phyloP scores from a whole-genome alignment of 1,140 invertebrate species.

The Dreissena rostriformis region DNA sequence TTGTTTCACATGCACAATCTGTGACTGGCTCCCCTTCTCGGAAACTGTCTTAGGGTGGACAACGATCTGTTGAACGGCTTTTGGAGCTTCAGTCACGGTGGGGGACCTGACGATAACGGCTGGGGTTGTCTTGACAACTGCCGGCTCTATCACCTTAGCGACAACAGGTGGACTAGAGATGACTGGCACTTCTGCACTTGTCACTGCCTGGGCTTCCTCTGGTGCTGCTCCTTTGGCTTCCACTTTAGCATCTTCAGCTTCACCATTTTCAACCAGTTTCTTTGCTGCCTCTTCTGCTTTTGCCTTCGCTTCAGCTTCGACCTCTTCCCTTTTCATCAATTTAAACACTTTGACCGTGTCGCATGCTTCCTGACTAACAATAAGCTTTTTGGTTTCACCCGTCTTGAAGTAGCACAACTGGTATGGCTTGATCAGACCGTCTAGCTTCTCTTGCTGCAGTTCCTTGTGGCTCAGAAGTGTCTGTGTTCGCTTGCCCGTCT shows the following conservation, averaged over 20 bases:
- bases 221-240: not conserved
- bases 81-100: no score
- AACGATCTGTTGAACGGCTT: no score
- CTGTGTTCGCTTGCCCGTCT: slow-evolving; percentile 44
- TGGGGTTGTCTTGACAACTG: no score
- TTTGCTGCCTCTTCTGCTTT: slow-evolving; percentile 17
- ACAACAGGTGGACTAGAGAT: no score
- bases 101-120: no score
- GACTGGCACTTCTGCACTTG: no score
- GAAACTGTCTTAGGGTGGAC: no score
- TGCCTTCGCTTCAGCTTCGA: not conserved
- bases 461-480: slow-evolving; percentile 33
- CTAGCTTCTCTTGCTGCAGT: slow-evolving; percentile 15
- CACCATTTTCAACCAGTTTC: slow-evolving; percentile 10
- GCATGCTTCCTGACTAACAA: slow-evolving; percentile 52
- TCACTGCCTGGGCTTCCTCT: no score
- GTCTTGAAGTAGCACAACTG: slow-evolving; percentile 42
- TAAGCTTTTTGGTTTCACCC: slow-evolving; percentile 2
- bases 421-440: slow-evolving; percentile 46
- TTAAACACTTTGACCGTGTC: slow-evolving; percentile 44
- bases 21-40: no score
- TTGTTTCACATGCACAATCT: no score
- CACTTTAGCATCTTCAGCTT: slow-evolving; percentile 1
- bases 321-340: slow-evolving; percentile 26
- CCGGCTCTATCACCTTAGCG: no score